These are phyloP conservation scores for Dolichallabes microphthalmus DNA, from an alignment of 2,113 vertebrate species.

Conservation along the genomic window DNA sequence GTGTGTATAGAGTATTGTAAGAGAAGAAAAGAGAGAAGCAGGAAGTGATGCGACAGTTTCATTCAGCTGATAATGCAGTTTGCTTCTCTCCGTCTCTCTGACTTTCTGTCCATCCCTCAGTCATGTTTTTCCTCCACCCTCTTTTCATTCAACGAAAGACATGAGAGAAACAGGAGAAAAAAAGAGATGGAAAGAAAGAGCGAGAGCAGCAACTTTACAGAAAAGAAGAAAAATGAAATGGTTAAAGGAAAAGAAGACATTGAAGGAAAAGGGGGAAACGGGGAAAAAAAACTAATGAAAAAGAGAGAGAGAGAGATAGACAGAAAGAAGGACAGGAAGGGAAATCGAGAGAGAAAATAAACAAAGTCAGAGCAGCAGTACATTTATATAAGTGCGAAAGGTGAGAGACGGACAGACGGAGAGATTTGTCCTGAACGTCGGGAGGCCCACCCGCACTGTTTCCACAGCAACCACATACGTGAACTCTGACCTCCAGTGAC, in stretches of 20 bases:
- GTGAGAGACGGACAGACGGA: not conserved
- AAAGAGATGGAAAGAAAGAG: not conserved
- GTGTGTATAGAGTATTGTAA: not conserved
- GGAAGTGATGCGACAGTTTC: slow-evolving; percentile 38
- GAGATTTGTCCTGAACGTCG: not conserved
- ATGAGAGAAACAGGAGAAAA: not conserved
- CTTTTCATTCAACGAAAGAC: not conserved
- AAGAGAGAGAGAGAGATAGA: not conserved
- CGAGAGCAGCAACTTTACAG: not conserved
- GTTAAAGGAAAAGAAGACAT: not conserved
- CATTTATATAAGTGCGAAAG: too few relatives aligned
- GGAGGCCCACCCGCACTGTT: slow-evolving; percentile 3
- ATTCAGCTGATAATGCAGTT: slow-evolving; percentile 20
- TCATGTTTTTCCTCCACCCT: not conserved
- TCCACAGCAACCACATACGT: not conserved
- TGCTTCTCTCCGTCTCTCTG: not conserved
- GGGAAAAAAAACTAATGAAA: not conserved
- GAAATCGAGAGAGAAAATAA: not conserved
- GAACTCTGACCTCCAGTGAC: slow-evolving; percentile 22
- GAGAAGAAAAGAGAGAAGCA: slow-evolving; percentile 29
- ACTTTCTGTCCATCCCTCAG: not conserved
- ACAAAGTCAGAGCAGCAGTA: too few relatives aligned
- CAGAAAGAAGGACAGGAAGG: not conserved
- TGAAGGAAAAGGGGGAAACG: not conserved
- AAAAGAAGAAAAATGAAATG: not conserved